Evolutionary conservation across 2,888 invertebrate genomes (phyloP).

Genomic region (Hypsopygia costalis): DNA sequence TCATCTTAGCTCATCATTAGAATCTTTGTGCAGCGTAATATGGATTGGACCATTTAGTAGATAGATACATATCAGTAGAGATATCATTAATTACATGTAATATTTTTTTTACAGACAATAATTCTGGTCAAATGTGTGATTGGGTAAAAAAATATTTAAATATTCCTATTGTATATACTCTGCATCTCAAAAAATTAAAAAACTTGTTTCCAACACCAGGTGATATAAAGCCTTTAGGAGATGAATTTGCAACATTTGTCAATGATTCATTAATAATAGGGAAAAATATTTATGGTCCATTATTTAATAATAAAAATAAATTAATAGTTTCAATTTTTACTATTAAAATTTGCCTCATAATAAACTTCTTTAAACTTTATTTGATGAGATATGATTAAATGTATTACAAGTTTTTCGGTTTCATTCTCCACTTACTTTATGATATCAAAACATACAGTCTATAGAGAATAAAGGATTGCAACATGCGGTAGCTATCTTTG

Average conservation of each 20-base stretch:
- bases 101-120: constrained; percentile 52
- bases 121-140: constrained; percentile 58
- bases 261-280: constrained; percentile 45
- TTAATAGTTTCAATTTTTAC: not conserved
- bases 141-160: constrained; percentile 65
- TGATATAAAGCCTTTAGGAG: constrained; percentile 36
- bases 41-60: no score
- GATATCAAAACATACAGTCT: no score
- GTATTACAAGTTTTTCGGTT: no score
- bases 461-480: no score
- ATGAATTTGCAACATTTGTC: constrained; percentile 42
- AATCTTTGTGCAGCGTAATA: no score
- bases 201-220: constrained; percentile 33
- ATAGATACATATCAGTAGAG: no score
- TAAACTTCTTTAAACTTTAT: not conserved
- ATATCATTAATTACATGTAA: no score
- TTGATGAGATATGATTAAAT: no score
- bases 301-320: constrained; percentile 38
- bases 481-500: no score
- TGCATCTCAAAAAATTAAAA: constrained; percentile 41
- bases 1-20: no score
- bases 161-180: constrained; percentile 57
- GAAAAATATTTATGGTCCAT: constrained; percentile 55
- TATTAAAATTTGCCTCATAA: constrained; percentile 4
- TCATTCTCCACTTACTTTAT: no score